These are phyloP conservation scores for Lontra canadensis DNA, from an alignment of 2,113 vertebrate species.

Conservation along the genomic window DNA sequence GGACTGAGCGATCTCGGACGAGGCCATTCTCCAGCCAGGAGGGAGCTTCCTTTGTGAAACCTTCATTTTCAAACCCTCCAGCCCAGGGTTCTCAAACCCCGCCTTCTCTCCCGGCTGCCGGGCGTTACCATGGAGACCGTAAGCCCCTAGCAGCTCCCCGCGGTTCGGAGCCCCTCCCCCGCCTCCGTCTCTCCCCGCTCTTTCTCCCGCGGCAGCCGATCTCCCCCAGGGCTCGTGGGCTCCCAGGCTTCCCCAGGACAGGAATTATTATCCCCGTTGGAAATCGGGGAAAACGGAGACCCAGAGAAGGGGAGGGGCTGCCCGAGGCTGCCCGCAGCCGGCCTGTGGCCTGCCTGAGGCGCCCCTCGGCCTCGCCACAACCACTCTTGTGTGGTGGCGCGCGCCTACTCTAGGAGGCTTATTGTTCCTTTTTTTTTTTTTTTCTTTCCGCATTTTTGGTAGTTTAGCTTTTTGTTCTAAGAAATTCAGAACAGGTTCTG, in stretches of 20 bases:
- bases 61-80: constrained; percentile 25
- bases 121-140: constrained; percentile 69
- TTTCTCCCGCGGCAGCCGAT: neutral
- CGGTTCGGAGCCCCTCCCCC: constrained; percentile 36
- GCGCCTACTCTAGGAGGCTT: neutral
- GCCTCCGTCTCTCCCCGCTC: neutral
- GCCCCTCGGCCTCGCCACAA: neutral
- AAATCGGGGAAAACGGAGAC: constrained; percentile 2
- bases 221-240: neutral
- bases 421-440: neutral
- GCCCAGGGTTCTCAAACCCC: neutral
- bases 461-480: constrained; percentile 54
- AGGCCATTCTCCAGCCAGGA: neutral
- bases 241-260: neutral
- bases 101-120: neutral
- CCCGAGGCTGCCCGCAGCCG: neutral
- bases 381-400: fast-evolving
- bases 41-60: constrained; percentile 48
- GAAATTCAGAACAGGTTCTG: constrained; percentile 54
- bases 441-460: neutral
- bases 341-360: too few species aligned
- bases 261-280: constrained; percentile 25
- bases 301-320: neutral
- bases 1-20: neutral
- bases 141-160: constrained; percentile 50